Conservation (phyloP, 2,797 vertebrate genomes). For the Sparidentex hasta region DNA sequence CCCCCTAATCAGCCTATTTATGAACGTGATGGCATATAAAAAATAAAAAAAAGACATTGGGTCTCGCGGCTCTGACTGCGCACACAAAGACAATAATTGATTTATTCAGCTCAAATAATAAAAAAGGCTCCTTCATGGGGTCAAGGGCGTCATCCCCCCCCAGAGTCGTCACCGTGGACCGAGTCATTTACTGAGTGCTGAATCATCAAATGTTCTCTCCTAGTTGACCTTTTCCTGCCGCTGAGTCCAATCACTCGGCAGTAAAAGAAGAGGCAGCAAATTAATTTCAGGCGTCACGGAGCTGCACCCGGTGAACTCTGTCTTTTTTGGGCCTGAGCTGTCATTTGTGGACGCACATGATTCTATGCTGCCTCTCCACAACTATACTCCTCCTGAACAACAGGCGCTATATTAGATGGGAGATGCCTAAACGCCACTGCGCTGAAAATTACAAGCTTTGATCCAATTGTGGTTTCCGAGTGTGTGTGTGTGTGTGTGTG, state of each 20-base stretch:
- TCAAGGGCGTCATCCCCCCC: conserved; percentile 56
- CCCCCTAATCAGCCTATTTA: conserved; percentile 75
- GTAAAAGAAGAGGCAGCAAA: conserved; percentile 29
- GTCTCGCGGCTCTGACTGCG: conserved; percentile 59
- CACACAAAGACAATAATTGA: conserved; percentile 79
- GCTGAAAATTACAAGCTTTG: conserved; percentile 76
- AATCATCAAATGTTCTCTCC: conserved; percentile 64
- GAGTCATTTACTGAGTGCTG: conserved; percentile 45
- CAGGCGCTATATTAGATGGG: conserved; percentile 62
- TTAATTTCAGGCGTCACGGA: conserved; percentile 38
- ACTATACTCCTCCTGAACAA: conserved; percentile 66
- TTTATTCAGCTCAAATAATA: conserved; percentile 73
- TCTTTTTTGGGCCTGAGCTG: conserved; percentile 53
- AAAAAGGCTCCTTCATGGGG: conserved; percentile 59
- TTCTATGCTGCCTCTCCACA: conserved; percentile 65
- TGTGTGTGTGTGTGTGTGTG: conserved; percentile 32
- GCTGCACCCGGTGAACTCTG: conserved; percentile 65
- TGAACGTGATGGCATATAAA: conserved; percentile 66
- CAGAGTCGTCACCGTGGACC: conserved; percentile 40
- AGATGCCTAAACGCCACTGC: conserved; percentile 55
- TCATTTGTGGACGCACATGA: conserved; percentile 80
- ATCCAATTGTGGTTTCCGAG: conserved; percentile 71
- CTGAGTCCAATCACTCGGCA: conserved; percentile 48
- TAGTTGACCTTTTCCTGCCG: conserved; percentile 51
- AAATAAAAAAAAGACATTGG: conserved; percentile 45